Conservation (phyloP, 2,888 invertebrate genomes). For the Thereva nobilitata region DNA sequence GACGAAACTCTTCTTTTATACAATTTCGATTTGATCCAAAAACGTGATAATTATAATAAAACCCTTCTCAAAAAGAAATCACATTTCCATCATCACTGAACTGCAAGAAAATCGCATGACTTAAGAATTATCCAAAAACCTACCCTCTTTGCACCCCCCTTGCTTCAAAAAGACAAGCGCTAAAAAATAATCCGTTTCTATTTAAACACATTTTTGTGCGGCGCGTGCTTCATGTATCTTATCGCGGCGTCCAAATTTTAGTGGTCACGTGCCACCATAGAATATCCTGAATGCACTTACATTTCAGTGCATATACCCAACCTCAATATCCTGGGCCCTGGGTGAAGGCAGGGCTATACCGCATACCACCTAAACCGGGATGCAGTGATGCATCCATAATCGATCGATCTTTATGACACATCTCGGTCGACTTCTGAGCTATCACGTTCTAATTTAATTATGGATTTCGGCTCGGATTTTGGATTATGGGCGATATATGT, state of each 20-base stretch:
- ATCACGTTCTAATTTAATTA: slow-evolving; percentile 42
- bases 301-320: background rate
- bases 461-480: slow-evolving; percentile 32
- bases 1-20: too few species aligned
- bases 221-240: slow-evolving; percentile 53
- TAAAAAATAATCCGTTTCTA: background rate
- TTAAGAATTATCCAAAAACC: too few species aligned
- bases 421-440: slow-evolving; percentile 39
- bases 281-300: slow-evolving; percentile 42
- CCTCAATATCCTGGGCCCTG: background rate
- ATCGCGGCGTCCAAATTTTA: slow-evolving; percentile 60
- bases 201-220: slow-evolving; percentile 35
- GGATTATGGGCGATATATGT: slow-evolving; percentile 30
- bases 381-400: slow-evolving; percentile 40
- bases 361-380: slow-evolving; percentile 42
- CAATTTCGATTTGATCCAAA: too few species aligned
- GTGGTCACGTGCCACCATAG: slow-evolving; percentile 45
- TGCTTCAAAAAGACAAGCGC: slow-evolving; percentile 57
- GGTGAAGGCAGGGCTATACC: background rate
- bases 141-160: too few species aligned
- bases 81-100: too few species aligned
- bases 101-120: too few species aligned
- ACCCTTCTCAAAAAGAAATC: too few species aligned
- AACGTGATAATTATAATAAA: too few species aligned
- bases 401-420: slow-evolving; percentile 39